These are phyloP conservation scores for Bombus ignitus DNA, from an alignment of 1,140 invertebrate species.

Conservation along the genomic window DNA sequence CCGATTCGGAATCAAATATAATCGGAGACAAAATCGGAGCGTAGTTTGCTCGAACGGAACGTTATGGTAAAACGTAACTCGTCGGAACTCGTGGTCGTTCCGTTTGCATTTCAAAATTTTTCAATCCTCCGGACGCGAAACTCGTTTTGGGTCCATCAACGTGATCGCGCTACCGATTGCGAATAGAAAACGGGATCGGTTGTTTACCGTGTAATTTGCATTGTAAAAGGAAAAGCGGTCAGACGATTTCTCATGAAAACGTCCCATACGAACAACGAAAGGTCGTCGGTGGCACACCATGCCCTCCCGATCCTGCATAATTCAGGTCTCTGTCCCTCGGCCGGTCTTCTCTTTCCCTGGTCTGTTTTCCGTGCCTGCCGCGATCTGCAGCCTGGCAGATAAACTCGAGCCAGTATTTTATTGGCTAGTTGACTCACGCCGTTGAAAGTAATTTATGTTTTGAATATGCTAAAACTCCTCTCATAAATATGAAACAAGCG, in stretches of 20 bases:
- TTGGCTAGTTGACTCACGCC: slow-evolving; percentile 77
- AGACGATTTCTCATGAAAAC: slow-evolving; percentile 57
- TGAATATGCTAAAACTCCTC: slow-evolving; percentile 78
- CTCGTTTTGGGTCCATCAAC: slow-evolving; percentile 22
- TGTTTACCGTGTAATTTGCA: slow-evolving; percentile 68
- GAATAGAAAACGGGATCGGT: slow-evolving; percentile 23
- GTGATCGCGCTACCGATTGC: background rate
- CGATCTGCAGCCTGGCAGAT: slow-evolving; percentile 63
- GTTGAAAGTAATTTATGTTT: slow-evolving; percentile 78
- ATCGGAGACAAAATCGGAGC: too few relatives aligned
- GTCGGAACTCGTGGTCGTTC: background rate
- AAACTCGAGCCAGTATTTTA: slow-evolving; percentile 77
- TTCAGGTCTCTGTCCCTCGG: slow-evolving; percentile 54
- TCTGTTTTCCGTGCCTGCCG: background rate
- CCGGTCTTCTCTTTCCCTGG: background rate
- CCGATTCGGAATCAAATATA: too few relatives aligned
- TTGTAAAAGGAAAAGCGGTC: slow-evolving; percentile 61
- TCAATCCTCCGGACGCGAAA: slow-evolving; percentile 38
- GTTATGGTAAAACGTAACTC: too few relatives aligned
- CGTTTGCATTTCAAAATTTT: slow-evolving; percentile 25
- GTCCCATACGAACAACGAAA: slow-evolving; percentile 21
- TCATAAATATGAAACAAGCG: slow-evolving; percentile 78
- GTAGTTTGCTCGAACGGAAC: too few relatives aligned
- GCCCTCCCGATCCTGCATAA: slow-evolving; percentile 66
- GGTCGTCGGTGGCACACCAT: slow-evolving; percentile 15